phyloP scores from a whole-genome alignment of 2,888 invertebrate genomes.

The Drosophila mimetica region DNA sequence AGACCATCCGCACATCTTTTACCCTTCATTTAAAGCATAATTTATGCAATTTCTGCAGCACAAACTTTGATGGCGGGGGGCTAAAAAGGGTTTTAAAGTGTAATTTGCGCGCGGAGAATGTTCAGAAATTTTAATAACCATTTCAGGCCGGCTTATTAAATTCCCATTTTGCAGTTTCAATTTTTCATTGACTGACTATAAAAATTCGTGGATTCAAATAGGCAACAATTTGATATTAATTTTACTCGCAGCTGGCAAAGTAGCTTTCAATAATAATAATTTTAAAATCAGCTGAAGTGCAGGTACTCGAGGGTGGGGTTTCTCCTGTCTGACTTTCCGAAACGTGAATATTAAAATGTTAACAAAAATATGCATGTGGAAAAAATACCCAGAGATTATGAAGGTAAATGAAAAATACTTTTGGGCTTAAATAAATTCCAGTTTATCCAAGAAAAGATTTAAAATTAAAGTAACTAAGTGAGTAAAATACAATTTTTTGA shows the following conservation, averaged over 20 bases:
- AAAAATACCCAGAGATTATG: no score
- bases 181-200: constrained; percentile 1
- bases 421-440: no score
- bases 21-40: constrained; percentile 26
- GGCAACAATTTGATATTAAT: constrained; percentile 11
- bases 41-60: constrained; percentile 42
- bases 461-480: no score
- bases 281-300: constrained; percentile 6
- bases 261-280: constrained; percentile 16
- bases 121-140: constrained; percentile 5
- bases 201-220: constrained; percentile 6
- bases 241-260: not conserved
- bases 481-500: not conserved
- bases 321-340: not conserved
- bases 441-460: no score
- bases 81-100: constrained; percentile 5
- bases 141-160: constrained; percentile 16
- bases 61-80: not conserved
- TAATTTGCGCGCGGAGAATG: not conserved
- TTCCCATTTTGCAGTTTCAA: constrained; percentile 7
- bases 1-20: constrained; percentile 1
- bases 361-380: not conserved
- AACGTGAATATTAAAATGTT: constrained; percentile 10
- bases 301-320: not conserved
- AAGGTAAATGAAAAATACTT: no score